Evolutionary conservation across 2,113 vertebrate genomes (phyloP).

Genomic region (Sclerurus mexicanus): DNA sequence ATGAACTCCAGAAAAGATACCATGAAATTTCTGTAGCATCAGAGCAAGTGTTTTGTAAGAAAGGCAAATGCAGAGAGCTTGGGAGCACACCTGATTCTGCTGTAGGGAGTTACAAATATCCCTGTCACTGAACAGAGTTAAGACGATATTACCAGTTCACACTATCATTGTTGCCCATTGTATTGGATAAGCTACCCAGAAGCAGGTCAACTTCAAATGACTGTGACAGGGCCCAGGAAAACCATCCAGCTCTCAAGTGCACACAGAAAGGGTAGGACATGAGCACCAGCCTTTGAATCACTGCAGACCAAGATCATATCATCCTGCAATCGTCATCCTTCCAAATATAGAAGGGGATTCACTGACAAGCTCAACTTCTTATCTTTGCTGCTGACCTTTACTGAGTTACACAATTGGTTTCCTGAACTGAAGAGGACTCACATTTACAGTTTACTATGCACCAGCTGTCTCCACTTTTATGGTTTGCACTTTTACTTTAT

Average conservation of each 20-base stretch:
- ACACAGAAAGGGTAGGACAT: background rate
- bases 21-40: background rate
- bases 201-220: background rate
- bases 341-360: conserved; percentile 51
- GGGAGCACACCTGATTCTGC: background rate
- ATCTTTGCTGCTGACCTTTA: conserved; percentile 55
- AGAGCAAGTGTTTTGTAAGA: background rate
- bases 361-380: conserved; percentile 46
- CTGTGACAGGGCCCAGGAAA: background rate
- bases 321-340: background rate
- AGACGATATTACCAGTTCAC: background rate
- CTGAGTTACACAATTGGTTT: conserved; percentile 13
- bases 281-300: background rate
- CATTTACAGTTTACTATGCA: conserved; percentile 21
- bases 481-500: conserved; percentile 70
- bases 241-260: background rate
- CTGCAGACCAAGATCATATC: background rate
- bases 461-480: conserved; percentile 5
- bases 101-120: background rate
- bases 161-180: background rate
- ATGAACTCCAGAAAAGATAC: background rate
- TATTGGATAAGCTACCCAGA: background rate
- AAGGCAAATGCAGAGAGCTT: background rate
- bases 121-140: background rate
- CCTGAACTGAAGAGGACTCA: background rate